Base-by-base conservation (phyloP, 2,113 vertebrate genomes). In the Lethenteron reissneri region DNA sequence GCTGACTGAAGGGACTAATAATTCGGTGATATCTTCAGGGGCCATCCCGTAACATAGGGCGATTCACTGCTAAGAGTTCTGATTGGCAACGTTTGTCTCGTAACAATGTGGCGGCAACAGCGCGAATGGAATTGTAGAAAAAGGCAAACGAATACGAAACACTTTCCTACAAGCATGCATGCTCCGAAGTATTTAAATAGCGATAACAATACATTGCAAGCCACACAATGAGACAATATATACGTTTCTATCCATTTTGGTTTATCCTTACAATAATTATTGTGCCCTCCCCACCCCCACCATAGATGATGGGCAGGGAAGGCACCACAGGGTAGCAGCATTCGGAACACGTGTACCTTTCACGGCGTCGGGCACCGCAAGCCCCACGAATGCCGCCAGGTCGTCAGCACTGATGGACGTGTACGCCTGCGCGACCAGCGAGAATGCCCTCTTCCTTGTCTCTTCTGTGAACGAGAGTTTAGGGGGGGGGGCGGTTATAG, bases 291-390 rank as follows among this genome's bases (percentile, higher is more conserved):
- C 41, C 41, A 5, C 41, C 41, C 41, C 41, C 41, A 41, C 41
- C 41, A 41, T 41, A 41, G 41, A 41, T 41, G 15, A 68, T 8
- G 62, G 15, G 8, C 8, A 58, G 57, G 56, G 3, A 13, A 19
- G 70, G n/a, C 12, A n/a, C 57, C 12, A n/a, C 57, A 10, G 19
- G 9, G 2, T 3, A 41, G 1, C 12, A 17, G 13, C 11, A 41
- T 41, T 41, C 41, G 41, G 41, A 41, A 41, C 41, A 12, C 72
- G 70, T 57, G 15, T 79, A 95, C 94, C 94, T 80, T 95, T 95
- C 56, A 97, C 90, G 2, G 92, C 90, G 70, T 95, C 90, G 73
- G 97, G 91, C 60, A 97, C 90, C 3, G 92, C 84, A 77, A 94
- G 90, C 12, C 94, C 94, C 0, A 99, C 89, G 62, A 92, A 97